phyloP scores from a whole-genome alignment of 2,888 invertebrate species.

The Eucriotettix oculatus region DNA sequence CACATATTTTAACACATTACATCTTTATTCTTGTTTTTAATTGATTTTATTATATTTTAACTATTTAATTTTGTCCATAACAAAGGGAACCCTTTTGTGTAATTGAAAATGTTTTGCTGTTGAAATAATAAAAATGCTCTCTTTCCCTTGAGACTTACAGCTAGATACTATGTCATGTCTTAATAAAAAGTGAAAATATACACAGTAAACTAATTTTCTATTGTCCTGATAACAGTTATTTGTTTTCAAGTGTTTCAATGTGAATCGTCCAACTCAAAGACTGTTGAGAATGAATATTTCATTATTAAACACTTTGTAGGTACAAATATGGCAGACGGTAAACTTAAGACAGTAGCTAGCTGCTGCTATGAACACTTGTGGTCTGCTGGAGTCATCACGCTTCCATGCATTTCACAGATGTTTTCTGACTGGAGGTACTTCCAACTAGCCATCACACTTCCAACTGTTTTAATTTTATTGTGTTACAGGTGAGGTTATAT shows the following conservation, averaged over 20 bases:
- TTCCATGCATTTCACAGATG: constrained; percentile 25
- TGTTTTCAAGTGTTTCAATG: not conserved
- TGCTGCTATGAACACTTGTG: constrained; percentile 30
- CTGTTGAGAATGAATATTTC: constrained; percentile 15
- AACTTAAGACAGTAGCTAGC: constrained; percentile 23
- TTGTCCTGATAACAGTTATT: not conserved
- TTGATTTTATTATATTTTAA: no score
- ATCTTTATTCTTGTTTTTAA: no score
- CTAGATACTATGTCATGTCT: no score
- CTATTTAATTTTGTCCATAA: no score
- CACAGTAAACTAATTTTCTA: no score
- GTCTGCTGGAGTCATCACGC: constrained; percentile 28
- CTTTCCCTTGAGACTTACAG: no score
- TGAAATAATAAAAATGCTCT: no score
- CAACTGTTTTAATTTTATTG: constrained; percentile 24
- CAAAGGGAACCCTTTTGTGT: no score
- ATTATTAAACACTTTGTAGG: constrained; percentile 27
- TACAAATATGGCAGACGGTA: constrained; percentile 26
- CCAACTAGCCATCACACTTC: constrained; percentile 28
- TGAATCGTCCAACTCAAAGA: not conserved
- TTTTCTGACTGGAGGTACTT: constrained; percentile 26
- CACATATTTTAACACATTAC: no score
- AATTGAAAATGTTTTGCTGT: no score
- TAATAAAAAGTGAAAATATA: no score
- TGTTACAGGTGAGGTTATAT: not conserved